Evolutionary conservation across 2,888 invertebrate species (phyloP).

Genomic region (Calliphora vomitoria): DNA sequence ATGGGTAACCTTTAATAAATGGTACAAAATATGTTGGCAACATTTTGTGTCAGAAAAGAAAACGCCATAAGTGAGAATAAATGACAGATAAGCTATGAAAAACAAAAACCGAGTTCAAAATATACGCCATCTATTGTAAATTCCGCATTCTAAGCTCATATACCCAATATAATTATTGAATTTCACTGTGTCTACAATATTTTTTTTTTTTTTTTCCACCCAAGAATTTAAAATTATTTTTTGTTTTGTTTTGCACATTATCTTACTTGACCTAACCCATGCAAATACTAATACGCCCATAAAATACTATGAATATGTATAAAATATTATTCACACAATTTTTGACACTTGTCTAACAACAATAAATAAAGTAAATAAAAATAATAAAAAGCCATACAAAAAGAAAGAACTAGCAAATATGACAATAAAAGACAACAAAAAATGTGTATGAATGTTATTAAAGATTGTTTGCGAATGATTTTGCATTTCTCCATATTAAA

Average conservation of each 20-base stretch:
- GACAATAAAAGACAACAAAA: not conserved
- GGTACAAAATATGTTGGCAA: no score
- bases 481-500: not conserved
- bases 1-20: no score
- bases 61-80: no score
- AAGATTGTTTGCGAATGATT: not conserved
- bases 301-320: not conserved
- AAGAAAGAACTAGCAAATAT: not conserved
- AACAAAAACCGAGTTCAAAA: no score
- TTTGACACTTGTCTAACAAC: constrained; percentile 20
- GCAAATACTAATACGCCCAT: not conserved
- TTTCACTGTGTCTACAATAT: no score
- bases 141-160: no score
- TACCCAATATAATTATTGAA: no score
- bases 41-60: no score
- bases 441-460: not conserved
- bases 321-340: constrained; percentile 31
- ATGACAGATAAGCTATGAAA: no score
- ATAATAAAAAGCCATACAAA: not conserved
- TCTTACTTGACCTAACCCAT: not conserved
- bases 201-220: no score
- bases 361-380: constrained; percentile 26
- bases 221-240: no score
- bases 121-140: no score
- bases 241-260: not conserved